Base-by-base conservation (phyloP, 2,113 vertebrate genomes). In the Hypanus sabinus region DNA sequence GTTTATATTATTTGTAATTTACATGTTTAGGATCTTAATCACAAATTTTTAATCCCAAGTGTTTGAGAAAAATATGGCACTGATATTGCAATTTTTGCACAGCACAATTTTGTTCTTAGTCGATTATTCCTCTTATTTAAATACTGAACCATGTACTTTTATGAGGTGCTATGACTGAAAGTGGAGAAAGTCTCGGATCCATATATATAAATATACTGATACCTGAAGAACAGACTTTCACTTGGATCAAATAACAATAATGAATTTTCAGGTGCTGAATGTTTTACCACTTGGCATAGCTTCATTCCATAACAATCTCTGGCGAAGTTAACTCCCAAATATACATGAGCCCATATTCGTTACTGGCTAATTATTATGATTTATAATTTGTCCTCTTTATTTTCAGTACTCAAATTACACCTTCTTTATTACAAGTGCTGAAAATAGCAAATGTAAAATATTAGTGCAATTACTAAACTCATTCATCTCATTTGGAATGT, bases 341-440 rank as follows among this genome's bases (percentile, higher is more conserved):
- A 73, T 55, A 93, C 68, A 73, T 30, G 70, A 93, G 33, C n/a
- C 70, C 91, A 38, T 5, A 12, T 46, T 73, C 55, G 38, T 93
- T 46, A 46, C 71, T 46, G 24, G 12, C n/a, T 73, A 71, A 93
- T 93, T 93, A 71, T 93, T 46, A 93, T 73, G 91, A 93, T 75
- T 75, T 75, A 73, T 93, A 38, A 93, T 27, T 46, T 55, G 91
- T 73, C 46, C 36, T 55, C 12, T 75, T 93, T 73, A 75, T 71
- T 71, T 30, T 73, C 33, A 30, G 70, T 38, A 55, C 85, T 75
- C 70, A 93, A 27, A 55, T 93, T 75, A 93, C 14, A 46, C 70
- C 91, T 93, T 71, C 88, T 73, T 93, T 71, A 75, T 73, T 93
- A 93, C 70, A 73, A 46, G 36, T 27, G 38, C 20, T 46, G 70